phyloP scores from a whole-genome alignment of 2,888 invertebrate genomes.

The Noctuana brunneofusca region DNA sequence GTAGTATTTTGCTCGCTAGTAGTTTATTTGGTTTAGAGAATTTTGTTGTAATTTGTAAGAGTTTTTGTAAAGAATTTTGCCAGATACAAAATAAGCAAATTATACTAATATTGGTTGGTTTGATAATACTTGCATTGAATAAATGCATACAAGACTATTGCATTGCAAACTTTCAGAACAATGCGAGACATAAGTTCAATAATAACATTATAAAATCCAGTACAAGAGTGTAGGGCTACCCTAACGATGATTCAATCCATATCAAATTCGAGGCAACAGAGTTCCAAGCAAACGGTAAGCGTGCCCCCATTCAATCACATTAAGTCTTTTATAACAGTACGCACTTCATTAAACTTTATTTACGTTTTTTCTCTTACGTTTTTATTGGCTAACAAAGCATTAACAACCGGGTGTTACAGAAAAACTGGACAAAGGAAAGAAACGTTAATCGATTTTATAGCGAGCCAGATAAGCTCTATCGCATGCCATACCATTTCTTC shows the following conservation, averaged over 20 bases:
- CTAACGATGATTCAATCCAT: conserved; percentile 27
- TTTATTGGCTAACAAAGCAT: conserved; percentile 37
- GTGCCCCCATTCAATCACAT: conserved; percentile 62
- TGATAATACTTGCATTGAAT: too few species aligned
- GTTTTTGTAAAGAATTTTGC: too few species aligned
- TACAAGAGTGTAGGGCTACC: background rate
- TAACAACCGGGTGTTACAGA: background rate
- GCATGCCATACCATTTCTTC: background rate
- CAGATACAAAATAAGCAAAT: too few species aligned
- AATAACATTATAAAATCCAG: background rate
- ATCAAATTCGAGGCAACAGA: conserved; percentile 23
- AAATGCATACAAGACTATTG: too few species aligned
- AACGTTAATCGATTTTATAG: background rate
- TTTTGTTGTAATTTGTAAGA: too few species aligned
- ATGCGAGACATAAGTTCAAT: too few species aligned
- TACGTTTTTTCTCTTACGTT: conserved; percentile 38
- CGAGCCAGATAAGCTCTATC: background rate
- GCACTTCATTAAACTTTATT: conserved; percentile 50
- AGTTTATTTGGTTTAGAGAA: too few species aligned
- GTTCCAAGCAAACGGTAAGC: conserved; percentile 13
- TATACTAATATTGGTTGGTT: too few species aligned
- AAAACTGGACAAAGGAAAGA: background rate
- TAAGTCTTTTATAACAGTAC: conserved; percentile 53
- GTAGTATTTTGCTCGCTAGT: too few species aligned
- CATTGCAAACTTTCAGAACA: too few species aligned